phyloP scores from a whole-genome alignment of 1,140 invertebrate genomes.

The Chionoecetes opilio region DNA sequence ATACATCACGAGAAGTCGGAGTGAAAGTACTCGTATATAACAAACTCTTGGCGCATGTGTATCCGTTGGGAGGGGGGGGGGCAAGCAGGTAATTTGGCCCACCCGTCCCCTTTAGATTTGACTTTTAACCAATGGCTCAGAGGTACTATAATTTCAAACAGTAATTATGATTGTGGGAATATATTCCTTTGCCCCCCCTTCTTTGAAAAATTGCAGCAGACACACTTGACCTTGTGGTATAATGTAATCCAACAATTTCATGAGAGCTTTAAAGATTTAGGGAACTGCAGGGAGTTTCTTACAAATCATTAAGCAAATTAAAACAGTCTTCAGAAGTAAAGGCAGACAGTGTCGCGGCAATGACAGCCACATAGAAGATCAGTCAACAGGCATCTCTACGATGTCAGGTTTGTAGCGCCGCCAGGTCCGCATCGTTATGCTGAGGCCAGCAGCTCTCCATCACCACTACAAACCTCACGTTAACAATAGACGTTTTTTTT shows the following conservation, averaged over 20 bases:
- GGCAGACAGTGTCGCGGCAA: neutral
- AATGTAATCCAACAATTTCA: too few species aligned
- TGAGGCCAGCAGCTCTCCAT: neutral
- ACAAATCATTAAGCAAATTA: neutral
- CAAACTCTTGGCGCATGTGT: too few species aligned
- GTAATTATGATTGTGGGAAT: too few species aligned
- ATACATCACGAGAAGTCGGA: neutral
- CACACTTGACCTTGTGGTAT: too few species aligned
- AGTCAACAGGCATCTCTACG: neutral
- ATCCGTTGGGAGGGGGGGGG: too few species aligned
- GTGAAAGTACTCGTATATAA: neutral
- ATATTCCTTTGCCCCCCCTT: too few species aligned
- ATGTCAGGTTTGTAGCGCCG: neutral
- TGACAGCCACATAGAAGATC: neutral
- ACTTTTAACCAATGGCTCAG: too few species aligned
- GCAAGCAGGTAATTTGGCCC: too few species aligned
- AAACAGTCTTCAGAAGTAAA: too few species aligned
- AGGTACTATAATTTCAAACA: too few species aligned
- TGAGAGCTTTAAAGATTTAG: neutral
- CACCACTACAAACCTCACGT: neutral
- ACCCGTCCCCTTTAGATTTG: too few species aligned
- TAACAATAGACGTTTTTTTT: neutral
- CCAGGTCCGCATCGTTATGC: neutral
- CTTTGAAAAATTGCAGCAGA: too few species aligned
- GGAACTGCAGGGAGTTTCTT: neutral